A percentile compares a stretch with the other conserved stretches of the same genome.
Evolutionary conservation across 2,888 invertebrate species (phyloP).

Genomic region (Macrophya annulata): DNA sequence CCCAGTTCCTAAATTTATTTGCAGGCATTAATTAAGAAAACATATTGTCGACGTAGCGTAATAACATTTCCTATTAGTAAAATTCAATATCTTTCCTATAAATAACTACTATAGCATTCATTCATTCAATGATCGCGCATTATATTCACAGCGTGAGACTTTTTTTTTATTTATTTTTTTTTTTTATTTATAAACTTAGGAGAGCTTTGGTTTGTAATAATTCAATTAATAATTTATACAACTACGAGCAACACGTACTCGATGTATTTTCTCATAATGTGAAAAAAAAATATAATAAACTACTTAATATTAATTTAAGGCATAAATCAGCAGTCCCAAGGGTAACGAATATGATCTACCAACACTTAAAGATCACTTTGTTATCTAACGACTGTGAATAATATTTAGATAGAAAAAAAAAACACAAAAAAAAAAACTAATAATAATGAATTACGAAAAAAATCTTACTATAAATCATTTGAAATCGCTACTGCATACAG

Average conservation of each 20-base stretch:
- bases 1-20: constrained; percentile 43
- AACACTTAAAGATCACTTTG: not conserved
- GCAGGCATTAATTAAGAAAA: not conserved
- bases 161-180: not conserved
- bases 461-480: not conserved
- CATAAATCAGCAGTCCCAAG: constrained; percentile 14
- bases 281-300: constrained; percentile 14
- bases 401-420: constrained; percentile 47
- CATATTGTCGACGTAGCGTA: constrained; percentile 8
- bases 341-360: constrained; percentile 11
- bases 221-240: constrained; percentile 44
- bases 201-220: constrained; percentile 42
- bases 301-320: constrained; percentile 51
- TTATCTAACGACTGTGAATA: constrained; percentile 24
- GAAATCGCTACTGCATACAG: constrained; percentile 19
- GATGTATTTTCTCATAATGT: constrained; percentile 47
- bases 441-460: not conserved
- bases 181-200: not conserved
- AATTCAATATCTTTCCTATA: constrained; percentile 47
- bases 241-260: constrained; percentile 37
- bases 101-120: not conserved
- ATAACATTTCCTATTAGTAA: constrained; percentile 37
- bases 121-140: not conserved
- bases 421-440: not conserved
- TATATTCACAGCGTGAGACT: constrained; percentile 1